Percentiles rank a stretch among this genome's conserved stretches.
phyloP scores from a whole-genome alignment of 1,140 invertebrate species.

The Leptopilina clavipes region DNA sequence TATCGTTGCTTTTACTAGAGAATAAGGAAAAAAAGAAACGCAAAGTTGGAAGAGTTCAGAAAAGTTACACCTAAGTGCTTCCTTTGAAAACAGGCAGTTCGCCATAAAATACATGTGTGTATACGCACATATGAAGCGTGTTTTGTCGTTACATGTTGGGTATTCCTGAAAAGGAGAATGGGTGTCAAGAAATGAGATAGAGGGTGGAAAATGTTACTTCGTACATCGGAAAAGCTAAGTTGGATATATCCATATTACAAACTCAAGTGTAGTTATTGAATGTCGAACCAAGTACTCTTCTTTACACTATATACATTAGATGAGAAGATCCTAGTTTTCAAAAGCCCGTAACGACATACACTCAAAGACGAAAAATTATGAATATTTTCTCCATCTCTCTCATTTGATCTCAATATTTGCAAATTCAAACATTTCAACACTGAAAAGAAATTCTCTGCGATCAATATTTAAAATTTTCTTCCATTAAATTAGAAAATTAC shows the following conservation, averaged over 20 bases:
- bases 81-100: slow-evolving; percentile 55
- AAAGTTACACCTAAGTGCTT: slow-evolving; percentile 55
- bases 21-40: slow-evolving; percentile 42
- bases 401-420: background rate
- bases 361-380: background rate
- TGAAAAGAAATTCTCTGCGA: background rate
- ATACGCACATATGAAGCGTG: slow-evolving; percentile 49
- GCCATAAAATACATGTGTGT: slow-evolving; percentile 52
- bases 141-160: slow-evolving; percentile 49
- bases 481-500: too few relatives aligned
- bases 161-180: slow-evolving; percentile 10
- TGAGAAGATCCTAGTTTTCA: slow-evolving; percentile 16
- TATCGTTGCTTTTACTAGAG: slow-evolving; percentile 52
- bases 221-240: background rate
- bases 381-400: background rate
- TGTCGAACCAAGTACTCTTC: slow-evolving; percentile 4
- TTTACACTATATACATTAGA: background rate
- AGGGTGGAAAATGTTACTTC: background rate
- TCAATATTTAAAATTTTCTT: background rate
- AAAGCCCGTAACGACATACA: background rate
- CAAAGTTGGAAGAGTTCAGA: slow-evolving; percentile 45
- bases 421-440: background rate
- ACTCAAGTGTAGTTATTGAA: slow-evolving; percentile 9
- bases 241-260: slow-evolving; percentile 3
- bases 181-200: background rate